A percentile compares a stretch with the other conserved stretches of the same genome.
phyloP scores from a whole-genome alignment of 1,140 invertebrate genomes.

The Mizuhopecten yessoensis region DNA sequence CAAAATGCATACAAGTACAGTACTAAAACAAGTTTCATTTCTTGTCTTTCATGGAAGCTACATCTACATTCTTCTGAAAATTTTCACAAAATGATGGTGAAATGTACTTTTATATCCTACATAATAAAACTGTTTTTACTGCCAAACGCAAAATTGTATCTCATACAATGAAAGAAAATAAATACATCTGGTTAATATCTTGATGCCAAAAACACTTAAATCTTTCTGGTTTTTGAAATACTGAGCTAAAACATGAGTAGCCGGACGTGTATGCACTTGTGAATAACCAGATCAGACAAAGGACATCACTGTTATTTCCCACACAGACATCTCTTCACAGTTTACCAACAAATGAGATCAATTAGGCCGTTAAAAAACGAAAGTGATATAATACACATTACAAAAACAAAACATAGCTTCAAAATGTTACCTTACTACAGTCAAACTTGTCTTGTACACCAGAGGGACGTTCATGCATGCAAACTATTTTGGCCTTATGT shows the following conservation, averaged over 20 bases:
- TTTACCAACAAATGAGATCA: background rate
- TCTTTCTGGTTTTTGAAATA: background rate
- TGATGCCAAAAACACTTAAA: too few species aligned
- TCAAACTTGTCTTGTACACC: background rate
- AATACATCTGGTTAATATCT: too few species aligned
- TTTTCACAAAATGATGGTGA: too few species aligned
- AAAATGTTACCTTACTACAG: background rate
- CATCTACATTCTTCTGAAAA: too few species aligned
- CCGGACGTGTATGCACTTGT: background rate
- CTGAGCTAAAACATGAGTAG: background rate
- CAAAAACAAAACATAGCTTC: background rate
- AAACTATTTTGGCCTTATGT: constrained; percentile 9
- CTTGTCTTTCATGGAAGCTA: too few species aligned
- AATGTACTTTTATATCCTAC: too few species aligned
- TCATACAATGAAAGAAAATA: too few species aligned
- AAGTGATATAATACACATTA: background rate
- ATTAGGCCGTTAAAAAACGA: background rate
- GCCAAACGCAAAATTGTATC: too few species aligned
- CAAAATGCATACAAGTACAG: background rate
- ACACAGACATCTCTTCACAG: too few species aligned
- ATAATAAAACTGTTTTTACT: too few species aligned
- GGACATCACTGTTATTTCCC: background rate
- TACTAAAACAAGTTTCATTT: too few species aligned
- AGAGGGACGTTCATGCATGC: background rate
- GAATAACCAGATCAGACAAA: background rate